phyloP scores from a whole-genome alignment of 2,888 invertebrate genomes.

The Seira ritae region DNA sequence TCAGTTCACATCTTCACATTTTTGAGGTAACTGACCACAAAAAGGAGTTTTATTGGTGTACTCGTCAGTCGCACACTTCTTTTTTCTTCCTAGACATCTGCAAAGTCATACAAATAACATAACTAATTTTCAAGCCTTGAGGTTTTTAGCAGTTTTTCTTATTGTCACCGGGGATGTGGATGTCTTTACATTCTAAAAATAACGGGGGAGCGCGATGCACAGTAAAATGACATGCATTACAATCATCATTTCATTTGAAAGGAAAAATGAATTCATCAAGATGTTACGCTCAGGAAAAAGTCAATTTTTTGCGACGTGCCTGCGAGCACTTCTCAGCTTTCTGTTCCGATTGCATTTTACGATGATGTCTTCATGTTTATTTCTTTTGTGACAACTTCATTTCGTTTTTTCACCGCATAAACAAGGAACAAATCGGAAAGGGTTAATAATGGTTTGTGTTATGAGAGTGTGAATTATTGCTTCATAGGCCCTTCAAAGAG shows the following conservation, averaged over 20 bases:
- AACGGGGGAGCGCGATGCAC: not conserved
- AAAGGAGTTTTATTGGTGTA: slow-evolving; percentile 25
- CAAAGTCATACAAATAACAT: too few species aligned
- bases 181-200: slow-evolving; percentile 39
- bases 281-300: not conserved
- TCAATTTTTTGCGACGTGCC: not conserved
- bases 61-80: not conserved
- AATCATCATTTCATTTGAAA: not conserved
- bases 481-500: slow-evolving; percentile 38
- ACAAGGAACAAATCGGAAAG: slow-evolving; percentile 18
- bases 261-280: not conserved
- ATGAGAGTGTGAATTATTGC: slow-evolving; percentile 29
- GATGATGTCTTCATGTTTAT: slow-evolving; percentile 39
- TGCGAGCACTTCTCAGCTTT: not conserved
- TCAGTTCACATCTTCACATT: slow-evolving; percentile 25
- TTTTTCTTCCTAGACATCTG: not conserved
- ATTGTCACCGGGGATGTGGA: not conserved
- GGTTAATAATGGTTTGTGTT: not conserved
- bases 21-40: slow-evolving; percentile 63
- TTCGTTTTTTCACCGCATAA: slow-evolving; percentile 26
- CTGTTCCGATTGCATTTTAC: slow-evolving; percentile 13
- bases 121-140: not conserved
- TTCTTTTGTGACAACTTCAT: slow-evolving; percentile 39
- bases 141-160: not conserved
- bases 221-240: not conserved